A percentile compares a stretch with the other conserved stretches of the same genome.
phyloP scores from a whole-genome alignment of 64 coral and sea anemone genomes.

The Pachyseris speciosa region DNA sequence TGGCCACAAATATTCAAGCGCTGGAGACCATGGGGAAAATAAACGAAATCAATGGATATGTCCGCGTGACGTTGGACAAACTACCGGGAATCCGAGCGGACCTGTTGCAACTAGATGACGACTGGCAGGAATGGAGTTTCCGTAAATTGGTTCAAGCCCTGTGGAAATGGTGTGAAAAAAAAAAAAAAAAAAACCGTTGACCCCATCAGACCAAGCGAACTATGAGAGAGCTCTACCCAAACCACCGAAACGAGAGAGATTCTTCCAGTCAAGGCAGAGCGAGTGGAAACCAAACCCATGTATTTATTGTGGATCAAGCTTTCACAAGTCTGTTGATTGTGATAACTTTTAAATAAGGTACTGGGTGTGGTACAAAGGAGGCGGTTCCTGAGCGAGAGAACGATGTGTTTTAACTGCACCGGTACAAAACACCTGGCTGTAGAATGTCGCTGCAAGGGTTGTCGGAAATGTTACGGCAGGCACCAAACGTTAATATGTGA shows the following conservation, averaged over 20 bases:
- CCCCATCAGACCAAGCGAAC: no score
- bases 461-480: neutral
- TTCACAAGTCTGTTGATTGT: conserved; percentile 48
- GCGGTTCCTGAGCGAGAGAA: conserved; percentile 10
- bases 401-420: conserved; percentile 62
- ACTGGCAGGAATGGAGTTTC: conserved; percentile 62
- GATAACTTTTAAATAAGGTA: no score
- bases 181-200: no score
- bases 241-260: conserved; percentile 29
- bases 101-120: conserved; percentile 24
- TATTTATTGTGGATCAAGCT: conserved; percentile 47
- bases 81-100: conserved; percentile 45
- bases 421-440: conserved; percentile 18
- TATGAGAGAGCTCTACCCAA: no score
- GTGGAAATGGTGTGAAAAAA: conserved; percentile 53
- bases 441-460: conserved; percentile 15
- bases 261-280: conserved; percentile 36
- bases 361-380: neutral
- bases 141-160: conserved; percentile 30
- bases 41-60: no score
- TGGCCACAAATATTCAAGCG: neutral
- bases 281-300: conserved; percentile 8
- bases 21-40: no score
- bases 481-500: conserved; percentile 62
- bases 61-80: conserved; percentile 40